Evolutionary conservation across 2,888 invertebrate species (phyloP), one percentile per base, ranked within the genome.

Genomic region (Hipparchia semele): DNA sequence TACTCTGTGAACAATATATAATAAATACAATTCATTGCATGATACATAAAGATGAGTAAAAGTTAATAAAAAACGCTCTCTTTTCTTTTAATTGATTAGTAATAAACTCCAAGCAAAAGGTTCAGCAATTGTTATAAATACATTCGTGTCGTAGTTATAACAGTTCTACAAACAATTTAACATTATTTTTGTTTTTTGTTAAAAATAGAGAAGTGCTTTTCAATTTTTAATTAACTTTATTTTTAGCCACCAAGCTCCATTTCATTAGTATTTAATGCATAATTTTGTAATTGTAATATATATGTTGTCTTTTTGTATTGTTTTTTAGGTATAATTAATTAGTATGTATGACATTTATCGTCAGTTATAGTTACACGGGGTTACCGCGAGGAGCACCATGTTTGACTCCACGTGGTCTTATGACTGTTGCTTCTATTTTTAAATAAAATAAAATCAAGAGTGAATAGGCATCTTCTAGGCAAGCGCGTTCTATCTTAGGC

Each of bases 21-120:
- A 39, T 39, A 39, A 39, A 39, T 65, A 53, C 10, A 23, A 64
- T 64, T 49, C 10, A 23, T 65, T 23, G 65, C 65, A 33, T 53
- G 33, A 51, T 53, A 64, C 65, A 53, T 33, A 65, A 12, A 53
- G 13, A 51, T 10, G 51, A 33, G 65, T 65, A 23, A 64, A 46
- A 64, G 51, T 58, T 4, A n/a, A 62, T 49, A 64, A 51, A 72
- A 51, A 72, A 56, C 62, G 46, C 54, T 68, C 49, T 61, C 61
- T 61, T 39, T 62, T 68, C 49, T 54, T 70, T 70, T 64, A 73
- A 73, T 70, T 73, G 73, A 66, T 73, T 70, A 45, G 59, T 58
- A 39, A 69, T 69, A 72, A 56, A 60, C 65, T 9, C 23, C 12
- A 60, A 45, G 46, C 23, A 73, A 73, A 46, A 4, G 54, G 72